Evolutionary conservation across 2,888 invertebrate genomes (phyloP).

Genomic region (Eristalinus aeneus): DNA sequence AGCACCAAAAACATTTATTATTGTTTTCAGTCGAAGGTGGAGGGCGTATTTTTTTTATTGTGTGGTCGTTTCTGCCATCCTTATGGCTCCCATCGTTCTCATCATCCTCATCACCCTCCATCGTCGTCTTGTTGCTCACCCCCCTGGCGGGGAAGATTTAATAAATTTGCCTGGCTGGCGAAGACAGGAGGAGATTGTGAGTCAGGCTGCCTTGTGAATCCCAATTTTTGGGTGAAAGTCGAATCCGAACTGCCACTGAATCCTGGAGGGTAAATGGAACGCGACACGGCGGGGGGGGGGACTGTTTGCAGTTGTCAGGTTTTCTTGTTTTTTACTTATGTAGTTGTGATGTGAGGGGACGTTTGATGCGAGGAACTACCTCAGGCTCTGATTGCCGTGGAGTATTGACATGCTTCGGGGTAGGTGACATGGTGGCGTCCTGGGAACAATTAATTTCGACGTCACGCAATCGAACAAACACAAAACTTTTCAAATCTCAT

Average conservation of each 20-base stretch:
- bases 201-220: neutral
- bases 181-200: neutral
- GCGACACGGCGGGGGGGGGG: neutral
- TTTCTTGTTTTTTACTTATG: neutral
- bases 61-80: neutral
- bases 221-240: neutral
- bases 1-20: constrained; percentile 17
- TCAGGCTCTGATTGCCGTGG: neutral
- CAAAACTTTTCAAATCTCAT: too few relatives aligned
- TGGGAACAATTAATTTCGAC: too few relatives aligned
- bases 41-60: neutral
- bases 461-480: too few relatives aligned
- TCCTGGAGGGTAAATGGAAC: neutral
- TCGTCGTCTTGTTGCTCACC: neutral
- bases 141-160: neutral
- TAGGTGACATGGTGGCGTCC: neutral
- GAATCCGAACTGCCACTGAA: neutral
- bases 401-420: neutral
- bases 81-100: neutral
- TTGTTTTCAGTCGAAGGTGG: neutral
- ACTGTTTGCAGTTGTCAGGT: neutral
- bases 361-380: neutral
- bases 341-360: neutral
- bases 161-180: neutral
- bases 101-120: neutral